Evolutionary conservation across 2,888 invertebrate species (phyloP).

Genomic region (Napeogenes inachia): DNA sequence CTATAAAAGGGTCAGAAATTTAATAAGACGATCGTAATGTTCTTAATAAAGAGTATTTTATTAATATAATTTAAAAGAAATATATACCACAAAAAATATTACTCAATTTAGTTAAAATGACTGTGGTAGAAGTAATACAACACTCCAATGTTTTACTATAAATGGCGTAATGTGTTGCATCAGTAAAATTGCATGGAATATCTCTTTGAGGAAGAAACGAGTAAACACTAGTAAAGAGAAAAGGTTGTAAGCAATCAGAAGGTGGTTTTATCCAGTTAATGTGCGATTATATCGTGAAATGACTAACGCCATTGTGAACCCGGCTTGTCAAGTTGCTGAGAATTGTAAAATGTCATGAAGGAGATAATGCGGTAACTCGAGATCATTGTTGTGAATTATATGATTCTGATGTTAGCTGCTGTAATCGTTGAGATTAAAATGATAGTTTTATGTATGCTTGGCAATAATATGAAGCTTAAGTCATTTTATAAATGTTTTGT

Average conservation of each 20-base stretch:
- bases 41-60: not conserved
- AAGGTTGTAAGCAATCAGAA: slow-evolving; percentile 18
- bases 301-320: slow-evolving; percentile 20
- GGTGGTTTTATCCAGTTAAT: slow-evolving; percentile 23
- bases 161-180: slow-evolving; percentile 9
- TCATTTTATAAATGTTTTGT: too few species aligned
- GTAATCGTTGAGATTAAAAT: too few species aligned
- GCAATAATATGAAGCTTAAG: too few species aligned
- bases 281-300: slow-evolving; percentile 22
- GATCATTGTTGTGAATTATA: too few species aligned
- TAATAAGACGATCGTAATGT: not conserved
- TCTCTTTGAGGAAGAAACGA: slow-evolving; percentile 13
- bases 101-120: not conserved
- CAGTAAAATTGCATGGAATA: slow-evolving; percentile 14
- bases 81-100: too few species aligned
- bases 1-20: slow-evolving; percentile 3
- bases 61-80: too few species aligned
- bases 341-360: slow-evolving; percentile 12
- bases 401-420: too few species aligned
- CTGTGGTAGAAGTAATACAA: not conserved
- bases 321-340: slow-evolving; percentile 19
- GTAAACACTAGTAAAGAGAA: slow-evolving; percentile 19
- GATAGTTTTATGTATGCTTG: too few species aligned
- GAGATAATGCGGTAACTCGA: slow-evolving; percentile 12
- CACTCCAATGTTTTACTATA: slow-evolving; percentile 1